Percentiles rank a stretch among this genome's conserved stretches.
phyloP scores from a whole-genome alignment of 2,888 invertebrate genomes.

The Urechis unicinctus region DNA sequence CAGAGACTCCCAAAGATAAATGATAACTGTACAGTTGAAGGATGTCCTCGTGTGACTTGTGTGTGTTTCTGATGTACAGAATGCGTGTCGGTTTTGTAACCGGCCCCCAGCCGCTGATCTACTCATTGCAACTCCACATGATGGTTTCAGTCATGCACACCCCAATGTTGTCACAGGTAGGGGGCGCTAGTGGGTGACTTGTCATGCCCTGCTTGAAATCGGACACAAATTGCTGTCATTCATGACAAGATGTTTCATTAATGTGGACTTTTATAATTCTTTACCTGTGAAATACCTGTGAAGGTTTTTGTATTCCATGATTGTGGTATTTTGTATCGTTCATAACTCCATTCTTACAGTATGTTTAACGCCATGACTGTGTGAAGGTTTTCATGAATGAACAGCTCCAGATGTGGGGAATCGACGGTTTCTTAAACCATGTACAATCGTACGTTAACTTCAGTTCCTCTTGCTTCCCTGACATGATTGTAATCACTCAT shows the following conservation, averaged over 20 bases:
- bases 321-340: too few species aligned
- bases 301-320: not conserved
- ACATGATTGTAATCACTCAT: too few species aligned
- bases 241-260: not conserved
- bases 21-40: too few species aligned
- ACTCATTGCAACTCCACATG: conserved; percentile 64
- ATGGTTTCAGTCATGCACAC: conserved; percentile 65
- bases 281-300: not conserved
- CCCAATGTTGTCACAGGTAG: conserved; percentile 61
- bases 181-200: too few species aligned
- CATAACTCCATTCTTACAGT: not conserved
- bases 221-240: too few species aligned
- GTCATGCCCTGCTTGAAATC: too few species aligned
- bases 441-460: conserved; percentile 13
- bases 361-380: not conserved
- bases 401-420: conserved; percentile 18
- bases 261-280: not conserved
- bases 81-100: conserved; percentile 69
- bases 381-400: conserved; percentile 13
- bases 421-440: conserved; percentile 19
- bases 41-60: too few species aligned
- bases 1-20: too few species aligned
- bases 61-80: too few species aligned
- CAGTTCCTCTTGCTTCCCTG: not conserved
- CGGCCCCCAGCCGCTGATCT: conserved; percentile 62